Evolutionary conservation across 2,113 vertebrate species (phyloP).

Genomic region (Zosterops borbonicus): DNA sequence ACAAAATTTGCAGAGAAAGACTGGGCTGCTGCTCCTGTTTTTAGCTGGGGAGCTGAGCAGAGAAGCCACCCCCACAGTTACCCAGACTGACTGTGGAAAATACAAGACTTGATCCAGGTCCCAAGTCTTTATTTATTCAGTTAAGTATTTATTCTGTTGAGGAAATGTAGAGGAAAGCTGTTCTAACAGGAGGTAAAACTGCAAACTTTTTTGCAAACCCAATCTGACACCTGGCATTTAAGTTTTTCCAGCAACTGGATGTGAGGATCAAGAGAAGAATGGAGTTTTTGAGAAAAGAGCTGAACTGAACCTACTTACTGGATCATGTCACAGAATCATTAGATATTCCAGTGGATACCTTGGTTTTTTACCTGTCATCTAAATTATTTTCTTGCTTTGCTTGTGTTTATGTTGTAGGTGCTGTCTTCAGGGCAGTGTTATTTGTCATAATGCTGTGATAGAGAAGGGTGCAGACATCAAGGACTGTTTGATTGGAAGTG

Average conservation of each 20-base stretch:
- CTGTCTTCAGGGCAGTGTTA: slow-evolving; percentile 89
- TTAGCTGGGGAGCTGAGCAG: not conserved
- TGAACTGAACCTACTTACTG: not conserved
- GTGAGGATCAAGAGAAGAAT: not conserved
- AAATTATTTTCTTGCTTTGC: not conserved
- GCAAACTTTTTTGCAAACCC: not conserved
- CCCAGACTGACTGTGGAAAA: slow-evolving; percentile 1
- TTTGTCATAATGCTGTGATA: slow-evolving; percentile 90
- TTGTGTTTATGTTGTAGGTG: slow-evolving; percentile 78
- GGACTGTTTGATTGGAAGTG: slow-evolving; percentile 91
- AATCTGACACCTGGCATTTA: slow-evolving; percentile 16
- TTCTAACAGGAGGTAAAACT: slow-evolving; percentile 25
- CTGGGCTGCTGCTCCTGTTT: not conserved
- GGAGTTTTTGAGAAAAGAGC: not conserved
- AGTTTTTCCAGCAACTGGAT: not conserved
- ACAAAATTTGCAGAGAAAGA: not conserved
- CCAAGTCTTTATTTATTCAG: slow-evolving; percentile 9
- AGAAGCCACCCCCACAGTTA: not conserved
- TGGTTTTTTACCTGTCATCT: not conserved
- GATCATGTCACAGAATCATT: not conserved
- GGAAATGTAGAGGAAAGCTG: not conserved
- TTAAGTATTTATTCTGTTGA: slow-evolving; percentile 25
- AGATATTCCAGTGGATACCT: not conserved
- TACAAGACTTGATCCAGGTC: not conserved
- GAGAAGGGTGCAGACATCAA: slow-evolving; percentile 91